Conservation (phyloP, 2,113 vertebrate species). For the Toxotes chatareus region DNA sequence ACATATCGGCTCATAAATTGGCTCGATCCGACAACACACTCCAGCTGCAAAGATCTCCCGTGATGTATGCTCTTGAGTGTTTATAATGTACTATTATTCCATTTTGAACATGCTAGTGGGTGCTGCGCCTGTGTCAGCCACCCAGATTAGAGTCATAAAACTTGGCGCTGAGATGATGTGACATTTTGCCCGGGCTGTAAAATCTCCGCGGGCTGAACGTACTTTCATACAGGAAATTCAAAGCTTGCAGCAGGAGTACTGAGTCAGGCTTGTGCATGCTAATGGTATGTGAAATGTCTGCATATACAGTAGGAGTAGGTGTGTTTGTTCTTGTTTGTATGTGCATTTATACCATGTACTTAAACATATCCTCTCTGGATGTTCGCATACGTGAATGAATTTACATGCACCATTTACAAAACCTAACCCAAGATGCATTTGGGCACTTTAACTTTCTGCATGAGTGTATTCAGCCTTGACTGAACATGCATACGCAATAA, state of each 20-base stretch:
- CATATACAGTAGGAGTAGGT: constrained; percentile 7
- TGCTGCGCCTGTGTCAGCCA: constrained; percentile 60
- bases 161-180: constrained; percentile 63
- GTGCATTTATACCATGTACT: constrained; percentile 23
- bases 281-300: constrained; percentile 42
- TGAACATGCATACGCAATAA: constrained; percentile 8
- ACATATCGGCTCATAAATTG: constrained; percentile 72
- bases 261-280: constrained; percentile 46
- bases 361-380: constrained; percentile 10
- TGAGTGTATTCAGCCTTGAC: constrained; percentile 6
- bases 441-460: neutral
- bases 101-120: constrained; percentile 68
- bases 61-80: constrained; percentile 71
- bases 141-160: constrained; percentile 79
- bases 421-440: neutral
- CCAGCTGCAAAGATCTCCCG: constrained; percentile 51
- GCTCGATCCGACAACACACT: constrained; percentile 46
- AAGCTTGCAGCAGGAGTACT: constrained; percentile 26
- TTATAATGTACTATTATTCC: constrained; percentile 76
- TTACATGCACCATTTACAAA: constrained; percentile 13
- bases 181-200: constrained; percentile 75
- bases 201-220: constrained; percentile 64
- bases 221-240: constrained; percentile 61
- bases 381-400: neutral
- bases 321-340: constrained; percentile 1